Evolutionary conservation across 1,140 invertebrate species (phyloP), one percentile per base, ranked within the genome.

Genomic region (Drosophila ironensis): DNA sequence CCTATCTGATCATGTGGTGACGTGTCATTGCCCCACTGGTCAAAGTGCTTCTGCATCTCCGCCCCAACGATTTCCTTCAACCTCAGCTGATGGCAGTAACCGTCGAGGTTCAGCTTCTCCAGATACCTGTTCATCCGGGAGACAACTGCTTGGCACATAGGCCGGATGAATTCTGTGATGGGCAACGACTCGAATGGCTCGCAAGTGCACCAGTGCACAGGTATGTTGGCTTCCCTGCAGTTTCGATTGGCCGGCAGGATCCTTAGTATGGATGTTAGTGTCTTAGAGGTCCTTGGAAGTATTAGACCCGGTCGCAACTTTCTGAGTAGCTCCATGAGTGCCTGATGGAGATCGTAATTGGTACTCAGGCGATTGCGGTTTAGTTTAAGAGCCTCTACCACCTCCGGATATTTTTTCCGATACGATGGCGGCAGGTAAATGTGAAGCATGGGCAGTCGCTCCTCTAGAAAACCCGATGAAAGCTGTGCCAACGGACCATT

Each of bases 391-490:
- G 96, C 96, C 11, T 90, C 68, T 27, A 91, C 92, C 0, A 94
- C 91, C 11, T 91, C 63, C 0, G 93, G 93, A 87, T 95, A 93
- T 30, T 92, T 91, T 5, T 92, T 52, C 17, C 91, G 90, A 80
- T 96, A 97, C 91, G 93, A 94, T 27, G 93, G 88, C 0, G 98
- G 97, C 6, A 98, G 48, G 51, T 93, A 92, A 2, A 98, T 90
- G 70, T 95, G 95, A 14, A 97, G 91, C 76, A 97, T 96, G 0
- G 98, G 98, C 24, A 98, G 88, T 33, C 97, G 90, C 88, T 98
- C 97, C 88, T 99, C 98, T 96, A 92, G 88, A 94, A 74, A 94
- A 0, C 97, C 97, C 38, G 94, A 92, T 67, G 41, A 4, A 11
- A 87, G 46, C 42, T 93, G 78, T 20, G 95, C 88, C 19, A 97